Evolutionary conservation across 1,140 invertebrate species (phyloP), one percentile per base, ranked within the genome.

Genomic region (Telenomus remus): DNA sequence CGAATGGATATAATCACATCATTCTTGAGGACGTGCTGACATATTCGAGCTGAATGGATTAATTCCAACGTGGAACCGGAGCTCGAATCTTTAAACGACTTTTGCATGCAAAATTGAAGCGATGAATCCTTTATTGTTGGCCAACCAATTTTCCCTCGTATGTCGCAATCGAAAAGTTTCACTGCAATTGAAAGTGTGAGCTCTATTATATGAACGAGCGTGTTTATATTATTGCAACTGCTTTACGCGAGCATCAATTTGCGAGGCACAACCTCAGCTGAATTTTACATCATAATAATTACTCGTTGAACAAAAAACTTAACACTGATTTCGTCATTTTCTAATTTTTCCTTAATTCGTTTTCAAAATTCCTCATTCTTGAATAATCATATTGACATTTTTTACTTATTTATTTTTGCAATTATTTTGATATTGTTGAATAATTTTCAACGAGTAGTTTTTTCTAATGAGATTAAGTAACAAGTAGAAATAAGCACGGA

Each of bases 111-210:
- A 57, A 76, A 65, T 76, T 57, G 34, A n/a, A 11, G 44, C 49
- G 61, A 66, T 61, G 70, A 46, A 50, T 72, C 68, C 19, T 60
- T 68, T 66, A 65, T 65, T 37, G 68, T 84, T 84, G 76, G 73
- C 49, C 71, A 84, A 84, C 55, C 35, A 80, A 83, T 84, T 80
- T 79, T 63, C 56, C 39, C 50, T 8, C 50, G 33, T 56, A 35
- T 84, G 78, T 84, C 65, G 83, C 82, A 84, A 84, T 74, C 56
- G 12, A 37, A 57, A 61, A 80, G 82, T 85, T 85, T 85, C 82
- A 81, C 82, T 78, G 39, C 61, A 43, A 78, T 77, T 73, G 82
- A 85, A 85, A 86, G 81, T 84, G 78, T 82, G 64, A 46, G 50
- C 66, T 27, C 19, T 60, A 79, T 81, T 79, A 70, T 75, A 54